Conservation (phyloP, 2,888 invertebrate species). For the Gymnosoma rotundatum region DNA sequence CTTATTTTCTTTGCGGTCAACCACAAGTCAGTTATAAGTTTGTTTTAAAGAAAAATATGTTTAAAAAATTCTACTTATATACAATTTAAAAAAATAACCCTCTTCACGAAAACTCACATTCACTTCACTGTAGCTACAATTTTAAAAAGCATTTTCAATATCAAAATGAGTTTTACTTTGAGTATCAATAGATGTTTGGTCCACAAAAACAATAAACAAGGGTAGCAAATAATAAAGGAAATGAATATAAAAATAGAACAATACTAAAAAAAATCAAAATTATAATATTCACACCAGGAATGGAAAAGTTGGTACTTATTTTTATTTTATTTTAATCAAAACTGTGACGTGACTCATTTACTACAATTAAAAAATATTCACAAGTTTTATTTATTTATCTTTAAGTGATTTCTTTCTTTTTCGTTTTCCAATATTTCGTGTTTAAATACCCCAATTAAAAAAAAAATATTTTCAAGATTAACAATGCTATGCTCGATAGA, state of each 20-base stretch:
- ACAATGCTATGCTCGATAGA: no score
- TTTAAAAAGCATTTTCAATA: slow-evolving; percentile 5
- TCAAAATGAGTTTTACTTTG: slow-evolving; percentile 5
- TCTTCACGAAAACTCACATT: slow-evolving; percentile 64
- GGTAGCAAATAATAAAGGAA: slow-evolving; percentile 50
- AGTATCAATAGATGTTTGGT: slow-evolving; percentile 50
- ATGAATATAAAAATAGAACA: background rate
- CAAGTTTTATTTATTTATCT: no score
- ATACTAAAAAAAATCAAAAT: slow-evolving; percentile 2
- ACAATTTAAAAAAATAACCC: slow-evolving; percentile 45
- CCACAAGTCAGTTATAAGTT: slow-evolving; percentile 73
- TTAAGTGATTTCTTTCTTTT: no score
- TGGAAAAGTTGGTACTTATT: no score
- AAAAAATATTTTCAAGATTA: no score
- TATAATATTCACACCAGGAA: slow-evolving; percentile 1
- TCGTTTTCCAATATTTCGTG: no score
- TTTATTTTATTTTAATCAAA: no score
- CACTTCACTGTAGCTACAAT: background rate
- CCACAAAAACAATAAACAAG: slow-evolving; percentile 67
- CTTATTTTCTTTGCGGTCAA: slow-evolving; percentile 73
- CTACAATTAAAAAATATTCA: no score
- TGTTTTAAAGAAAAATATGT: slow-evolving; percentile 55
- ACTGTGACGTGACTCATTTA: no score
- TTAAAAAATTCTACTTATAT: slow-evolving; percentile 46
- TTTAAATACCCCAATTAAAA: no score